Conservation (phyloP, 2,888 invertebrate genomes). For the Aphidius colemani region DNA sequence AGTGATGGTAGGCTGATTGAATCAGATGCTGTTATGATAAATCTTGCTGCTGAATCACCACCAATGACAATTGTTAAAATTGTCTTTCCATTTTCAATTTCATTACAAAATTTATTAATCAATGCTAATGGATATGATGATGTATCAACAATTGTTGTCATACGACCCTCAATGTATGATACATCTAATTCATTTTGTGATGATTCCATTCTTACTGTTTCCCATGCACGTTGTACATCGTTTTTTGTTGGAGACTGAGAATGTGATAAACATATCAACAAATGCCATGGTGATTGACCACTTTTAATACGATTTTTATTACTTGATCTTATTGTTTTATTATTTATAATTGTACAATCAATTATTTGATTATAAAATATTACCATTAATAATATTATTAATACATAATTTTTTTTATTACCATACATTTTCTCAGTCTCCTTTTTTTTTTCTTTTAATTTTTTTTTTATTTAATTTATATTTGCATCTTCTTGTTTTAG, state of each 20-base stretch:
- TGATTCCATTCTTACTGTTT: slow-evolving; percentile 51
- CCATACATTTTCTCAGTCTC: slow-evolving; percentile 46
- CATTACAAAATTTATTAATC: slow-evolving; percentile 54
- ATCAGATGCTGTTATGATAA: slow-evolving; percentile 53
- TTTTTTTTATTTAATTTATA: not conserved
- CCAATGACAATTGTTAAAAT: slow-evolving; percentile 53
- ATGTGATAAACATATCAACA: slow-evolving; percentile 54
- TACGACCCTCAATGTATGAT: slow-evolving; percentile 51
- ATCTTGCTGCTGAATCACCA: slow-evolving; percentile 55
- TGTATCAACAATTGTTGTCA: slow-evolving; percentile 44
- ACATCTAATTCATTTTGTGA: slow-evolving; percentile 53
- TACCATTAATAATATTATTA: slow-evolving; percentile 45
- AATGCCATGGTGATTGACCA: slow-evolving; percentile 47
- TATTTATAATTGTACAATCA: slow-evolving; percentile 39
- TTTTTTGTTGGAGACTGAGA: slow-evolving; percentile 45
- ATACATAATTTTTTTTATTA: slow-evolving; percentile 39
- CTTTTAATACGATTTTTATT: slow-evolving; percentile 40
- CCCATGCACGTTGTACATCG: slow-evolving; percentile 56
- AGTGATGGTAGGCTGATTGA: slow-evolving; percentile 54
- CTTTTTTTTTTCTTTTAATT: slow-evolving; percentile 24
- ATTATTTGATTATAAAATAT: slow-evolving; percentile 36
- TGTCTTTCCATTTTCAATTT: slow-evolving; percentile 52
- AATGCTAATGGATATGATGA: slow-evolving; percentile 49
- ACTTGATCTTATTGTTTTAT: slow-evolving; percentile 45
- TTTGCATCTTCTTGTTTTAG: not conserved